These are phyloP conservation scores for Micronycteris hirsuta DNA, from an alignment of 2,113 vertebrate genomes.

Conservation along the genomic window DNA sequence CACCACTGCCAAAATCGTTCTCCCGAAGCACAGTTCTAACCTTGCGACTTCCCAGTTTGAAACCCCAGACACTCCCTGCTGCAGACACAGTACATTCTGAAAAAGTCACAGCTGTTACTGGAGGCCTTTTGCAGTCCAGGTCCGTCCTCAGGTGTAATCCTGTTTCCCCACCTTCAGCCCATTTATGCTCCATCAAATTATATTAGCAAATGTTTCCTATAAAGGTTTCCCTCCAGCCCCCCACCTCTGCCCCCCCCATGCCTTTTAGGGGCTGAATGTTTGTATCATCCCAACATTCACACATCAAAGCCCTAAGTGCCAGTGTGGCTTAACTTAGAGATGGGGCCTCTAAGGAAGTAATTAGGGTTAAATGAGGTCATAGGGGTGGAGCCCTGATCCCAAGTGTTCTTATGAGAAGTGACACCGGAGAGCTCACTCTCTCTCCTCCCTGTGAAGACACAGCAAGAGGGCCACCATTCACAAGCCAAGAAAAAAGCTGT, in stretches of 20 bases:
- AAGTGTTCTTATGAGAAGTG: neutral
- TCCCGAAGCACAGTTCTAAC: neutral
- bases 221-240: neutral
- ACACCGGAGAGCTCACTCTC: neutral
- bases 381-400: neutral
- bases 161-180: neutral
- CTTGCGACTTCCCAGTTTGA: neutral
- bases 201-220: neutral
- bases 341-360: neutral
- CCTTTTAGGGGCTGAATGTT: neutral
- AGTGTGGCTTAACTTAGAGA: neutral
- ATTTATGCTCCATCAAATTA: neutral
- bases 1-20: neutral
- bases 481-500: neutral
- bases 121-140: neutral
- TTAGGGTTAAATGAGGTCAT: neutral
- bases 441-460: neutral
- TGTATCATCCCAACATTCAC: neutral
- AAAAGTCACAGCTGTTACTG: neutral
- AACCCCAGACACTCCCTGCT: neutral
- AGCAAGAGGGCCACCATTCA: neutral
- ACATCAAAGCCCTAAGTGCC: neutral
- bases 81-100: neutral
- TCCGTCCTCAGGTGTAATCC: neutral
- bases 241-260: too few species aligned